Percentiles rank a stretch among this genome's conserved stretches.
Evolutionary conservation across 92 coral and sea anemone genomes (phyloP).

Genomic region (Zoanthus sociatus): DNA sequence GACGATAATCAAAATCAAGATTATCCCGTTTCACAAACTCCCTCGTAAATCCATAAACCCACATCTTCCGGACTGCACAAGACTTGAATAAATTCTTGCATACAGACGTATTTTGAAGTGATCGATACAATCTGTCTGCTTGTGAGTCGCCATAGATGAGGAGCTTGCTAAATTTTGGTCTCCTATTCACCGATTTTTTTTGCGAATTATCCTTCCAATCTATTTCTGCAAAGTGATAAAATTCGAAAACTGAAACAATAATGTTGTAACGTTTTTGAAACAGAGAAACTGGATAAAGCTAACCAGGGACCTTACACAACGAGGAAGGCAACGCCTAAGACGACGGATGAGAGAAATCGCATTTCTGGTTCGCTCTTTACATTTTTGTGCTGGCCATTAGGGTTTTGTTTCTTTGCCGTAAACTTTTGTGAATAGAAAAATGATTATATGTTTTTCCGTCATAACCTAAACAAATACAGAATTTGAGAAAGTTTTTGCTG

Average conservation of each 20-base stretch:
- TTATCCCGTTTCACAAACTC: slow-evolving; percentile 75
- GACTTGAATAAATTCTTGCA: slow-evolving; percentile 80
- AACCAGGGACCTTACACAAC: too few species aligned
- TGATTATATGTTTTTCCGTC: too few species aligned
- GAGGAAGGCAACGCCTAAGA: too few species aligned
- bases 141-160: slow-evolving; percentile 95
- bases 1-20: slow-evolving; percentile 74
- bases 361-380: too few species aligned
- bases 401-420: too few species aligned
- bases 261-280: too few species aligned
- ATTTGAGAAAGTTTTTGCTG: too few species aligned
- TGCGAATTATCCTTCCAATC: not conserved
- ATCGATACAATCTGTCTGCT: slow-evolving; percentile 75
- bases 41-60: slow-evolving; percentile 78
- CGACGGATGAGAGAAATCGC: too few species aligned
- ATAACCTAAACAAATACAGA: too few species aligned
- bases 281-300: too few species aligned
- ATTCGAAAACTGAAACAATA: not conserved
- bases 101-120: slow-evolving; percentile 66
- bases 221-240: not conserved
- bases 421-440: too few species aligned
- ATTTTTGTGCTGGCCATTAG: too few species aligned
- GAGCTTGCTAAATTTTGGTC: slow-evolving; percentile 55
- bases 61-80: slow-evolving; percentile 79
- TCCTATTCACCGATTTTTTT: not conserved